Conservation (phyloP, 2,113 vertebrate species). For the Mesitornis unicolor region DNA sequence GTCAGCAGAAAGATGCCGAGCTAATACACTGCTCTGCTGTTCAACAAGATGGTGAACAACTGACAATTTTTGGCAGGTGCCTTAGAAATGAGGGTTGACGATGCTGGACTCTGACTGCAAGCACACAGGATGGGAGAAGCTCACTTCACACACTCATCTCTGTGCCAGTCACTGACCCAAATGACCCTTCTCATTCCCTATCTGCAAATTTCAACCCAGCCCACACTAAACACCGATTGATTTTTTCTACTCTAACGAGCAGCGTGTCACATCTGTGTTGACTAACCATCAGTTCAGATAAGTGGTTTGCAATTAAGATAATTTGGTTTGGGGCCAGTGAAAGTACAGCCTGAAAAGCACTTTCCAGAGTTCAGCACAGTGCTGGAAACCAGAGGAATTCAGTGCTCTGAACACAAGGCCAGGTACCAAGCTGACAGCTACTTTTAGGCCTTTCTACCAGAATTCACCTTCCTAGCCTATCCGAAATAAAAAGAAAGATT, state of each 20-base stretch:
- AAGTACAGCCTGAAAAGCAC: neutral
- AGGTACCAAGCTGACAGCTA: neutral
- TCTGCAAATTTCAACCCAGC: neutral
- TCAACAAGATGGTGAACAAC: neutral
- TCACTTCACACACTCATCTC: neutral
- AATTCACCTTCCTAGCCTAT: neutral
- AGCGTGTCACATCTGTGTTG: neutral
- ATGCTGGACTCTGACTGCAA: neutral
- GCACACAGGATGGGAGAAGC: neutral
- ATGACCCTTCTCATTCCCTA: neutral
- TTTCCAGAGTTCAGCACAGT: neutral
- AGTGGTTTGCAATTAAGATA: conserved; percentile 42
- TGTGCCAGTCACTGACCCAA: neutral
- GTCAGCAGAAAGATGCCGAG: neutral
- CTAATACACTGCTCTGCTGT: neutral
- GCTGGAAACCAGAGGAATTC: neutral
- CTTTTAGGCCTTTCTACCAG: neutral
- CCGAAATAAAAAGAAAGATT: neutral
- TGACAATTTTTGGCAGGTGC: neutral
- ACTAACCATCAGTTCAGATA: neutral
- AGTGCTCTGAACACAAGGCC: neutral
- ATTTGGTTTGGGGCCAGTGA: neutral
- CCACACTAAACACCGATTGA: neutral
- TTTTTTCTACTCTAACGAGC: neutral
- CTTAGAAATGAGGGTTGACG: neutral